Percentiles rank a stretch among this genome's conserved stretches.
These are phyloP conservation scores for Pterocles burchelli DNA, from an alignment of 2,113 vertebrate species.

Conservation along the genomic window DNA sequence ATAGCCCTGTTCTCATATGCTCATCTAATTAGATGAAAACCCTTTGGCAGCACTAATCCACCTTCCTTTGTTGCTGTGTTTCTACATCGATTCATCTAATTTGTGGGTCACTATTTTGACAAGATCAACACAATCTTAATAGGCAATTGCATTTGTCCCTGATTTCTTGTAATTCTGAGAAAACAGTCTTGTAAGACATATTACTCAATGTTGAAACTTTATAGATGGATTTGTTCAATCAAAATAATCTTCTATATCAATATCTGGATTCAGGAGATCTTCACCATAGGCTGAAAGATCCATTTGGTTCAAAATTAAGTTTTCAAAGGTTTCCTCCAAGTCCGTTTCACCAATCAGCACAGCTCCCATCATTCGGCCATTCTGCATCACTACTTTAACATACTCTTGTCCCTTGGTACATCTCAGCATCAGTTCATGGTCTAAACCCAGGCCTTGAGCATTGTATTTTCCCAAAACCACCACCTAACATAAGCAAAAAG, in stretches of 20 bases:
- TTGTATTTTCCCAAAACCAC: conserved; percentile 95
- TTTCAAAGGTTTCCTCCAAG: conserved; percentile 98
- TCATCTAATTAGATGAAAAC: background rate
- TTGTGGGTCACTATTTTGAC: background rate
- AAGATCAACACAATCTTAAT: background rate
- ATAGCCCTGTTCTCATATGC: background rate
- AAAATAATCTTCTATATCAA: conserved; percentile 98
- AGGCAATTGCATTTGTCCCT: background rate
- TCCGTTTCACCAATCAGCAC: conserved; percentile 94
- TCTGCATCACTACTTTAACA: conserved; percentile 88
- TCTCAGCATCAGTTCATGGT: conserved; percentile 91
- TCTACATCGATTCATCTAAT: background rate
- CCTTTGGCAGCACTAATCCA: background rate
- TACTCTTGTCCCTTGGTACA: conserved; percentile 92
- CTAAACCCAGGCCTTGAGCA: conserved; percentile 86
- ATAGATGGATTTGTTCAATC: conserved; percentile 75
- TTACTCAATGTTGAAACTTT: background rate
- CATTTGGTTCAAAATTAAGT: conserved; percentile 96
- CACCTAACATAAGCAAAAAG: conserved; percentile 75
- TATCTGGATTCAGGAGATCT: conserved; percentile 88
- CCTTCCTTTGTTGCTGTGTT: background rate
- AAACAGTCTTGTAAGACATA: background rate
- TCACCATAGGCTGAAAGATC: conserved; percentile 91
- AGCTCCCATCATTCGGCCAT: conserved; percentile 90
- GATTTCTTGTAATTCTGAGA: background rate